Base-by-base conservation (phyloP, 2,113 vertebrate species). In the Eretmochelys imbricata region DNA sequence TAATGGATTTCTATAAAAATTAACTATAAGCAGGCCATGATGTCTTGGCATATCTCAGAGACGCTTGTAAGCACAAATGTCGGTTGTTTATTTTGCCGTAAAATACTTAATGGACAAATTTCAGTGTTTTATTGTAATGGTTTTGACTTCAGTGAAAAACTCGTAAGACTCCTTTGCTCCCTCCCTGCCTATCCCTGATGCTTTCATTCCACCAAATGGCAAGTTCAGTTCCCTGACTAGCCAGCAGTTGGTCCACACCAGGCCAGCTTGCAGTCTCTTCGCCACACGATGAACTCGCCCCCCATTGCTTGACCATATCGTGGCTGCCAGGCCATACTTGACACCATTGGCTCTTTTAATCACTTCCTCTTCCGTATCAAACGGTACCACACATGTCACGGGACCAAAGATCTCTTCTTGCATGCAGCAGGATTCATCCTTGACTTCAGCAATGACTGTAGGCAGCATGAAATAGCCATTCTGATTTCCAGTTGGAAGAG, bases 241-340 rank as follows among this genome's bases (percentile, higher is more conserved):
- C 99, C 99, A 99, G 98, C 99, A 99, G 97, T 99, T 99, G 98
- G 99, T 99, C 99, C 99, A 99, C 87, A 99, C 99, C 96, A 99
- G 81, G 1, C 99, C 99, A 0, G 99, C 97, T 94, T 99, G 99
- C 8, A 99, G 93, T 82, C 84, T 98, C 97, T 93, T 98, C 48
- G 99, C 99, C 92, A 99, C 98, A 0, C 99, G 96, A 96, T 99
- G 99, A 65, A 99, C 88, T 0, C 98, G 98, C 3, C 99, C 99
- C 92, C 99, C 99, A 0, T 99, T 98, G 54, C 96, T 57, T 29
- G 99, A 99, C 99, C 99, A 99, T 62, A 99, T 98, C 0, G 98
- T 99, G 50, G 99, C 99, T 19, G 98, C 98, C 93, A 99, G 97
- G 8, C 99, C 99, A 0, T 99, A 99, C 75, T 99, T 99, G 76